These are phyloP conservation scores for Thripadectes ignobilis DNA, from an alignment of 2,797 vertebrate species.

Conservation along the genomic window DNA sequence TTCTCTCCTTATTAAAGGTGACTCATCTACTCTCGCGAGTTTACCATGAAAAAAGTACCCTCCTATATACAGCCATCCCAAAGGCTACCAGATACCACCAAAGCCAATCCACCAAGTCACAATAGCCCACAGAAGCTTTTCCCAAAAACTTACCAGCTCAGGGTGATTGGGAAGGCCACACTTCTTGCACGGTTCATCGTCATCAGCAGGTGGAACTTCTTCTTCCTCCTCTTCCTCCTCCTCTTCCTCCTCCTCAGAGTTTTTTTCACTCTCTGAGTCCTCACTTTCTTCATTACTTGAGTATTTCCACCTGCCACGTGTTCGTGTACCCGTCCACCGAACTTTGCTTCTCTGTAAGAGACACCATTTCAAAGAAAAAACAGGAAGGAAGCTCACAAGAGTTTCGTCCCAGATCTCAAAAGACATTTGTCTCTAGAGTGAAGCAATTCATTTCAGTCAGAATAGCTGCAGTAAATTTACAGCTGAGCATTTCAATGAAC, in stretches of 20 bases:
- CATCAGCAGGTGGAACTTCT: conserved; percentile 76
- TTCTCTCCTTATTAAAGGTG: neutral
- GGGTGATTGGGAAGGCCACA: conserved; percentile 97
- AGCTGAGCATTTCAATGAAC: neutral
- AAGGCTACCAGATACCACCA: neutral
- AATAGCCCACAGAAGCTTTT: neutral
- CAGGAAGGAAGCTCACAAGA: neutral
- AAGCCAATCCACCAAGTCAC: neutral
- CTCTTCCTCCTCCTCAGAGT: conserved; percentile 76
- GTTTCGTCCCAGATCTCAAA: neutral
- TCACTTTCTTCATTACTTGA: conserved; percentile 86
- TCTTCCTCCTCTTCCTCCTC: conserved; percentile 83
- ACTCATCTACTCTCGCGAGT: neutral
- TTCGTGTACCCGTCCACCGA: conserved; percentile 86
- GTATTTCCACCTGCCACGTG: conserved; percentile 85
- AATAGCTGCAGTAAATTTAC: neutral
- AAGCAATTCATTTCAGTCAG: neutral
- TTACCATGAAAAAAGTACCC: neutral
- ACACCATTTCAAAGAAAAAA: conserved; percentile 64
- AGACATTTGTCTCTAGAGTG: neutral
- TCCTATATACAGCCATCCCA: fast-evolving
- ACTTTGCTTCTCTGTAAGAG: conserved; percentile 82
- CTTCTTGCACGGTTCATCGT: conserved; percentile 94
- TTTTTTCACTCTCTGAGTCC: conserved; percentile 79
- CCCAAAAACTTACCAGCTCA: conserved; percentile 83